Base-by-base conservation (phyloP, 2,797 vertebrate genomes). In the Lutjanus campechanus region DNA sequence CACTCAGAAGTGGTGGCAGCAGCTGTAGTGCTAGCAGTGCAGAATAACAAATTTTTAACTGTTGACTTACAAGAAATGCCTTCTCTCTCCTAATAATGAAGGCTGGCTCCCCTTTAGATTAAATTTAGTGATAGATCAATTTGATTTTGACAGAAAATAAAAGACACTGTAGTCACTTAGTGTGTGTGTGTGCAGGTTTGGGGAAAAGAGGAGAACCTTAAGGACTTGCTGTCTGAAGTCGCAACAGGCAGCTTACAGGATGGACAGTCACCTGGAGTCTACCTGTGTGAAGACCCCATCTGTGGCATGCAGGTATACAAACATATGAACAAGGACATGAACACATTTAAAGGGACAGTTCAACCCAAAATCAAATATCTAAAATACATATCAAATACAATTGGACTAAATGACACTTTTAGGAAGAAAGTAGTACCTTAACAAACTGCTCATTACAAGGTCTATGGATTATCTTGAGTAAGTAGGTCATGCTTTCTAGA, bases 201-300 rank as follows among this genome's bases (percentile, higher is more conserved):
- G 96, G 98, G 98, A 0, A 98, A 97, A 86, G 97, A 99, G n/a
- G 98, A 99, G 93, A 98, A 98, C 79, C 95, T 99, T 8, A 97
- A 97, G 77, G 98, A 99, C 83, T 87, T 99, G 71, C 92, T 99
- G 77, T 97, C 98, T 0, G 98, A 99, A 61, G 98, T 99, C 82
- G 97, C 98, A 50, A 99, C 98, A 8, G 98, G 98, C 73, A 99
- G 98, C 70, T 93, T 99, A 71, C 98, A 99, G 93, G 98, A 99
- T 3, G 97, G 98, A 76, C 98, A 99, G 89, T 98, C 98, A 41
- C 98, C 98, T 2, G 98, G 98, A 63, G 98, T 99, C 77, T 99
- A 99, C 91, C 96, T 99, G 69, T 99, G 96, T 16, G 98, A 99
- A 92, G 98, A 99, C 86, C 98, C 98, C 73, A 99, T 99, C 91